phyloP scores from a whole-genome alignment of 1,140 invertebrate species.

The Pachypeltis micranthus region DNA sequence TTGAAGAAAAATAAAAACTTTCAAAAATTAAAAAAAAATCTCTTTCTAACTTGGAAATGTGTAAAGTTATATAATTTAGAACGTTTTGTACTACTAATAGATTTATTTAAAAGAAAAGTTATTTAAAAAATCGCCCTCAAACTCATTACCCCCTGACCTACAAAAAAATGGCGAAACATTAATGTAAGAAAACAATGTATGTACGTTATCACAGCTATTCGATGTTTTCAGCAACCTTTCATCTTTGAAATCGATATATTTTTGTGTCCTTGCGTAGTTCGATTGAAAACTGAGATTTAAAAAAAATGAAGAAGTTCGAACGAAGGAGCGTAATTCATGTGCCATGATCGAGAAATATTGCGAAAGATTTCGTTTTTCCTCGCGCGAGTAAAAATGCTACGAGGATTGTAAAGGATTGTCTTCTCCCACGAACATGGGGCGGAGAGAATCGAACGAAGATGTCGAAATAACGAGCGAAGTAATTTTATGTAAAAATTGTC shows the following conservation, averaged over 20 bases:
- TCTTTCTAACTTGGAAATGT: slow-evolving; percentile 11
- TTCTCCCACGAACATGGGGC: too few species aligned
- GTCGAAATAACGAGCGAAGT: too few species aligned
- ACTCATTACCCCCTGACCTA: too few species aligned
- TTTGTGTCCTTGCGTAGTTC: slow-evolving; percentile 14
- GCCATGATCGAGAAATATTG: too few species aligned
- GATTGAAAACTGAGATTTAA: background rate
- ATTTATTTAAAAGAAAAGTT: slow-evolving; percentile 15
- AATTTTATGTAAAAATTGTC: too few species aligned
- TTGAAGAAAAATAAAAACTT: slow-evolving; percentile 2
- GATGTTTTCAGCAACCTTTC: slow-evolving; percentile 22
- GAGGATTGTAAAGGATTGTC: too few species aligned
- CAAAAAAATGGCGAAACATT: background rate
- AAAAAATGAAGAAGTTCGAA: background rate
- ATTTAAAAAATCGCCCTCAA: too few species aligned
- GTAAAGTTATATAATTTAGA: slow-evolving; percentile 19
- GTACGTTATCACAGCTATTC: slow-evolving; percentile 17
- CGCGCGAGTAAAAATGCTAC: too few species aligned
- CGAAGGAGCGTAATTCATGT: too few species aligned
- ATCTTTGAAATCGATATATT: slow-evolving; percentile 21
- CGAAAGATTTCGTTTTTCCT: too few species aligned
- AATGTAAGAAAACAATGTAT: slow-evolving; percentile 9
- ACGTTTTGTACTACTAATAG: slow-evolving; percentile 20
- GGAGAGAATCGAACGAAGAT: too few species aligned
- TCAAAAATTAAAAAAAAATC: slow-evolving; percentile 16